Conservation (phyloP, 2,797 vertebrate species). For the Ceyx erithaca region DNA sequence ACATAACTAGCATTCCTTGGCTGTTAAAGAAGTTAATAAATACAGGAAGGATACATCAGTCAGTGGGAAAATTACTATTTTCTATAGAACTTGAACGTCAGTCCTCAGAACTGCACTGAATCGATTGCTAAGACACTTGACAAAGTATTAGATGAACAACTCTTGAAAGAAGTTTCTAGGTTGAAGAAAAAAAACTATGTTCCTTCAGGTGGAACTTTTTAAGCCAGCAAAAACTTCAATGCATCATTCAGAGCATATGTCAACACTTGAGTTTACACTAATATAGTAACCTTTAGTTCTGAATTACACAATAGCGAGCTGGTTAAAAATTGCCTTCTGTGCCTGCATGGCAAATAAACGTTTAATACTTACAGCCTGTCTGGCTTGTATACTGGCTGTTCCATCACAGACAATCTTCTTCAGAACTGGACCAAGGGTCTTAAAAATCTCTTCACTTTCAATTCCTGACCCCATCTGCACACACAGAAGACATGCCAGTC, state of each 20-base stretch:
- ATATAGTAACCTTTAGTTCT: background rate
- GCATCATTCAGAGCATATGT: background rate
- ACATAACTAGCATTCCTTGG: background rate
- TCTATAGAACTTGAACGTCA: background rate
- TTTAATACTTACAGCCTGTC: constrained; percentile 89
- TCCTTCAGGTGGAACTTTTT: background rate
- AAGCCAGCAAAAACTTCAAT: background rate
- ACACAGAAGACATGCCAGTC: constrained; percentile 91
- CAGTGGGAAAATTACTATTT: background rate
- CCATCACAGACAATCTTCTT: constrained; percentile 92
- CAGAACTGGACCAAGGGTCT: constrained; percentile 91
- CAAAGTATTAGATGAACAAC: background rate
- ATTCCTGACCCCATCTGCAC: constrained; percentile 95
- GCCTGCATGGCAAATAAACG: background rate
- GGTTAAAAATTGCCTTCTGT: background rate
- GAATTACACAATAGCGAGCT: background rate
- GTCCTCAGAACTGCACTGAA: background rate
- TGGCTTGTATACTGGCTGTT: constrained; percentile 88
- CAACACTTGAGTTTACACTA: background rate
- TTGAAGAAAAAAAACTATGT: background rate
- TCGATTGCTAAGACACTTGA: background rate
- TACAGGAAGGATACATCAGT: background rate
- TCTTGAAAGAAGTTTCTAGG: background rate
- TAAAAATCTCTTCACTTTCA: constrained; percentile 97
- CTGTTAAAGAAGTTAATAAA: background rate